Base-by-base conservation (phyloP, 2,888 invertebrate species). In the Lymantria dispar region DNA sequence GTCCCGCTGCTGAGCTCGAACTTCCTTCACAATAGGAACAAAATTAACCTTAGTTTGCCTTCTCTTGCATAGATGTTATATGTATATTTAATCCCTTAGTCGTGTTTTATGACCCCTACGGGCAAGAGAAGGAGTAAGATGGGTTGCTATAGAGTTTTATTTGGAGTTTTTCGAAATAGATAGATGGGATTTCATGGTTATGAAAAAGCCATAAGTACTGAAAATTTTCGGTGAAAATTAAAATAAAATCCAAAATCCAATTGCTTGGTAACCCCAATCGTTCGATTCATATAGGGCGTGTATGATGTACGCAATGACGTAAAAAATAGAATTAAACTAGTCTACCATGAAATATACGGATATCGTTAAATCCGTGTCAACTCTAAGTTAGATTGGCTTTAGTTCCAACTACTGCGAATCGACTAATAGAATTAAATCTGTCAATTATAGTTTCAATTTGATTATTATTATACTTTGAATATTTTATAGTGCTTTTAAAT, bases 291-390 rank as follows among this genome's bases (percentile, higher is more conserved):
- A 7, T 12, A 63, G 78, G 78, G 78, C 62, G 65, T n/a, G 45
- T 43, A 43, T 12, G 15, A 69, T 69, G 66, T 70, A 63, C 70
- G 70, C 79, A 76, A 78, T 80, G 76, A 80, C 67, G 83, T 80
- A 85, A 85, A 87, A 87, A 87, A 87, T 81, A 63, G 73, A 79
- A 84, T 86, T 86, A 84, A 74, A 67, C 73, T 71, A 81, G 74
- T 80, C 78, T 76, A 78, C 72, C 83, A 75, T 84, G 73, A 77
- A 83, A 80, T 80, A 80, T 81, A 77, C 66, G 75, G 83, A 80
- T 79, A 82, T 80, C 82, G 82, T 83, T 78, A 78, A 75, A 74
- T 71, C 75, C 74, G 56, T 62, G 65, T 62, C 60, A 62, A 43
- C 30, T 62, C 43, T 47, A 22, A 29, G 39, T 50, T 41, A 53